These are phyloP conservation scores for Brachionus rubens DNA, from an alignment of 1,140 invertebrate species.

Conservation along the genomic window DNA sequence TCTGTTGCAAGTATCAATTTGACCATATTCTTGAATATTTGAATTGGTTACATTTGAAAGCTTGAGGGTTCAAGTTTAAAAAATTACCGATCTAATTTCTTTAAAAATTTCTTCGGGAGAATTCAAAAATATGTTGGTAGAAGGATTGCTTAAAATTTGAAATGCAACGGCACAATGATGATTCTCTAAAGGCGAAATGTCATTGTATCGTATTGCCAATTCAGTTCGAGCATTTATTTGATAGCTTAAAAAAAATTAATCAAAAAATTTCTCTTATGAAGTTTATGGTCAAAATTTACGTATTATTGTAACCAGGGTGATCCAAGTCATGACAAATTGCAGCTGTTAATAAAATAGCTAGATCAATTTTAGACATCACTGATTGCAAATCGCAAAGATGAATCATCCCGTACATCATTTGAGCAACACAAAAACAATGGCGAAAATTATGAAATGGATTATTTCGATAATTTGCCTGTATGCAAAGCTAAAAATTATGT, in stretches of 20 bases:
- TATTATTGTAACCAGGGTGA: constrained; percentile 63
- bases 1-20: constrained; percentile 60
- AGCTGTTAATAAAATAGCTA: constrained; percentile 75
- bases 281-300: constrained; percentile 51
- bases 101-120: constrained; percentile 65
- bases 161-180: constrained; percentile 84
- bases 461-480: constrained; percentile 83
- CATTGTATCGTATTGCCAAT: constrained; percentile 78
- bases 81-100: constrained; percentile 56
- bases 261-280: background rate
- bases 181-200: constrained; percentile 82
- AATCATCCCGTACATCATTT: constrained; percentile 71
- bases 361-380: constrained; percentile 72
- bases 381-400: constrained; percentile 61
- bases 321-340: constrained; percentile 70
- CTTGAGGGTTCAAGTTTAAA: background rate
- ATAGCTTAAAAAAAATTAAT: constrained; percentile 52
- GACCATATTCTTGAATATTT: constrained; percentile 58
- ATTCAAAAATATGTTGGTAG: constrained; percentile 72
- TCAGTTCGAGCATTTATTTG: constrained; percentile 79
- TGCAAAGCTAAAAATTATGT: constrained; percentile 52
- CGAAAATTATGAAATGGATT: constrained; percentile 86
- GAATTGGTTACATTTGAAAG: background rate
- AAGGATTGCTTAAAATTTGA: constrained; percentile 69
- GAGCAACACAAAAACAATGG: constrained; percentile 82